phyloP scores from a whole-genome alignment of 2,888 invertebrate genomes.

The Tuta absoluta region DNA sequence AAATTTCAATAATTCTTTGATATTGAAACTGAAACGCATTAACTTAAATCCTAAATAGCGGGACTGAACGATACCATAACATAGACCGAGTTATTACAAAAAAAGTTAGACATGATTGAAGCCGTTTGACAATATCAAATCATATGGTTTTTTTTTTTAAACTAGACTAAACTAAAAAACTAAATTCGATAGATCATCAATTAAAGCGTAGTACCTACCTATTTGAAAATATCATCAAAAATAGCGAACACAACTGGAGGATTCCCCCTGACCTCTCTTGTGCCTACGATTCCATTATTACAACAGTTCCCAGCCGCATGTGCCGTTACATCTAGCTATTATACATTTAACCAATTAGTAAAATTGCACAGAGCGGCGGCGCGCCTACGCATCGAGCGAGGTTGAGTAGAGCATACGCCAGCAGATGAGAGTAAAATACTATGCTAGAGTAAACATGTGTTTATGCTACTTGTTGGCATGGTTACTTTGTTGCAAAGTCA shows the following conservation, averaged over 20 bases:
- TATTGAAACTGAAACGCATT: no score
- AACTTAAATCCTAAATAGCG: no score
- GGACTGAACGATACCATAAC: no score
- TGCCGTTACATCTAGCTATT: not conserved
- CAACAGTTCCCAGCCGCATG: not conserved
- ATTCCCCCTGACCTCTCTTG: not conserved
- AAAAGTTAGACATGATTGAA: no score
- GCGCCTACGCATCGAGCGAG: not conserved
- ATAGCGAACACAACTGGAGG: no score
- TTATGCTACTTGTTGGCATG: not conserved
- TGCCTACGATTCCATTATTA: not conserved
- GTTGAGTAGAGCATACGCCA: conserved; percentile 4
- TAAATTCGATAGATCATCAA: no score
- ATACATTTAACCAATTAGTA: conserved; percentile 10
- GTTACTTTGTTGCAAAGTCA: not conserved
- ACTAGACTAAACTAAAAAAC: no score
- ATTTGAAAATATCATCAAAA: not conserved
- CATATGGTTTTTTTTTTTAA: no score
- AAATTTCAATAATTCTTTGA: no score
- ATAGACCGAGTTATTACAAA: no score
- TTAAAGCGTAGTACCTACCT: no score
- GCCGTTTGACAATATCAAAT: no score
- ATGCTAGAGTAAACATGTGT: not conserved
- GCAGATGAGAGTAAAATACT: not conserved
- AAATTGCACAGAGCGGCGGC: not conserved